Percentiles rank a stretch among this genome's conserved stretches.
These are phyloP conservation scores for Volucella inflata DNA, from an alignment of 2,888 invertebrate genomes.

Conservation along the genomic window DNA sequence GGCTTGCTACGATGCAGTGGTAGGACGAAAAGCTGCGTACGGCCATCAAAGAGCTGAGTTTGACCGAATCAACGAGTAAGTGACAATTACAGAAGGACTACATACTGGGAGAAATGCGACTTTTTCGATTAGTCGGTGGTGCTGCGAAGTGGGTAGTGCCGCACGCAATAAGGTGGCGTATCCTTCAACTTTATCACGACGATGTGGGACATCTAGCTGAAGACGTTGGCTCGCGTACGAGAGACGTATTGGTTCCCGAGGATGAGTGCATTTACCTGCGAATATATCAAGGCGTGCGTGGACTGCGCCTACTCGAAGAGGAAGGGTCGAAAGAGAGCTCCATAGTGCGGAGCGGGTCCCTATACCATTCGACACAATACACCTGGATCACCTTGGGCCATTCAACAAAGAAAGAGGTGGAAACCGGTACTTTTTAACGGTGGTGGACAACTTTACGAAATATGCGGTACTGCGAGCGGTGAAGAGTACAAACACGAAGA, in stretches of 20 bases:
- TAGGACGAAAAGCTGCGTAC: constrained; percentile 9
- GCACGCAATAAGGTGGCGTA: constrained; percentile 35
- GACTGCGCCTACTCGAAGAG: constrained; percentile 33
- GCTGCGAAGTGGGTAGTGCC: constrained; percentile 27
- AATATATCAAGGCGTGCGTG: constrained; percentile 46
- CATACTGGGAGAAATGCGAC: neutral
- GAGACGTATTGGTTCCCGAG: constrained; percentile 32
- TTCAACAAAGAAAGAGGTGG: constrained; percentile 35
- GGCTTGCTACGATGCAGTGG: constrained; percentile 39
- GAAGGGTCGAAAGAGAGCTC: constrained; percentile 36
- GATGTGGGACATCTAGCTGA: constrained; percentile 41
- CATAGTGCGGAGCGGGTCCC: constrained; percentile 22
- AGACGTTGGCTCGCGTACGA: neutral
- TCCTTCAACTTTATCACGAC: constrained; percentile 42
- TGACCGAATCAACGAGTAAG: constrained; percentile 1
- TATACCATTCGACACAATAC: constrained; percentile 26
- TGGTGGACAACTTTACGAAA: constrained; percentile 41
- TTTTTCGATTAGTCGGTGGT: constrained; percentile 11
- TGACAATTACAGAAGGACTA: constrained; percentile 10
- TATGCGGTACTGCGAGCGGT: constrained; percentile 15
- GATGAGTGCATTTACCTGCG: constrained; percentile 6
- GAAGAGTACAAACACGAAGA: constrained; percentile 19
- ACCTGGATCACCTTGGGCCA: constrained; percentile 33
- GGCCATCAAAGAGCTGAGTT: constrained; percentile 4
- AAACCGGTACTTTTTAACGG: constrained; percentile 20